These are phyloP conservation scores for Desmodus rotundus DNA, from an alignment of 2,113 vertebrate species.

Conservation along the genomic window DNA sequence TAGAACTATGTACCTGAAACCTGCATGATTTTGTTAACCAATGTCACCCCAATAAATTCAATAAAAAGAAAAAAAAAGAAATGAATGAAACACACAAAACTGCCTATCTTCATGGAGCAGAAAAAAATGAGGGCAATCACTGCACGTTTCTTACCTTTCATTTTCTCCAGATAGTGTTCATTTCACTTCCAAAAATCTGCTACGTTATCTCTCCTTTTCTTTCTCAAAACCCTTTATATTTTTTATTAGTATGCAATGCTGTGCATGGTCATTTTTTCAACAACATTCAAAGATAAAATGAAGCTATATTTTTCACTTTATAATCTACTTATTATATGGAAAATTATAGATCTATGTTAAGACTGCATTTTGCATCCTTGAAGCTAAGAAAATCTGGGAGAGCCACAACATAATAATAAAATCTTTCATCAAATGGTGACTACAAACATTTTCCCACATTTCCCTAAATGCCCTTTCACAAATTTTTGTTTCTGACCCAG, in stretches of 20 bases:
- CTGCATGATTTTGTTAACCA: too few relatives aligned
- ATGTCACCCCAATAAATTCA: too few relatives aligned
- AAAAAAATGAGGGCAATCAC: not conserved
- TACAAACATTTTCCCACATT: not conserved
- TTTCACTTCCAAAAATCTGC: not conserved
- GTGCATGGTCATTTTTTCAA: not conserved
- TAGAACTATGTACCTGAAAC: too few relatives aligned
- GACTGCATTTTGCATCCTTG: not conserved
- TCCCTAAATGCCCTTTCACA: not conserved
- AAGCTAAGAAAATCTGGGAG: constrained; percentile 3
- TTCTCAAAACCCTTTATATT: not conserved
- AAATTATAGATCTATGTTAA: not conserved
- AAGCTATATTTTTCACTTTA: not conserved
- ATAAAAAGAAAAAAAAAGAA: too few relatives aligned
- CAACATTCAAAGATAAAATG: not conserved
- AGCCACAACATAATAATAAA: not conserved
- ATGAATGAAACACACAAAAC: not conserved
- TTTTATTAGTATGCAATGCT: not conserved
- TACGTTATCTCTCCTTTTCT: not conserved
- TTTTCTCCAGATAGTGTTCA: not conserved
- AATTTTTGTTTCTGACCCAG: not conserved
- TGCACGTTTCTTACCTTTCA: not conserved
- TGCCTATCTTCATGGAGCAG: not conserved
- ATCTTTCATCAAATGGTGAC: not conserved
- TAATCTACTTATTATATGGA: not conserved